Base-by-base conservation (phyloP, 2,797 vertebrate genomes). In the Scarus forsteni region DNA sequence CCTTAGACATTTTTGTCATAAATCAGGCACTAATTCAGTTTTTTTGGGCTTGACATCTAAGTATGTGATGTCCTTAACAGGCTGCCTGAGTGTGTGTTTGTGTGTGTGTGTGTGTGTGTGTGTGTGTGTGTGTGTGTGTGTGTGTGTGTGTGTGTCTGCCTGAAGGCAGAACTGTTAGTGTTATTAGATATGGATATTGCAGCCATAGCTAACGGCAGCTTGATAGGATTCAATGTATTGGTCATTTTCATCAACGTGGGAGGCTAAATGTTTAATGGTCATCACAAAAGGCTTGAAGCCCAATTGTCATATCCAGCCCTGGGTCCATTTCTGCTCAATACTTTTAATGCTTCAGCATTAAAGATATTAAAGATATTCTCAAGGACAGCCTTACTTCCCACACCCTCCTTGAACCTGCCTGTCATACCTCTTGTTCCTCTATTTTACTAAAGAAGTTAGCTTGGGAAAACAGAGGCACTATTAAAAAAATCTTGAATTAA, bases 111-210 rank as follows among this genome's bases (percentile, higher is more conserved):
- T 35, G 63, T 52, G 59, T 14, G 52, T 19, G 60, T 40, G 64
- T 14, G 57, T 9, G 55, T 57, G 46, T 48, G 39, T 18, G 16
- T n/a, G 43, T 35, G n/a, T n/a, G n/a, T n/a, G n/a, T n/a, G n/a
- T n/a, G n/a, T n/a, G n/a, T n/a, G 35, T 51, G 58, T 40, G 40
- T 35, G 13, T 35, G 42, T 54, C 44, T 42, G 79, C 77, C 84
- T 70, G 42, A 44, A 72, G 89, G 81, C 73, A 59, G 70, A 78
- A 80, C 62, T 77, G 27, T 76, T 69, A 88, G 78, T 82, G 83
- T 83, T 81, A 90, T 88, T 89, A 90, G 85, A 81, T 48, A 66
- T 64, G 72, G 79, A 85, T 87, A 88, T 88, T 88, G 87, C 77
- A 70, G 81, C 70, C 66, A 83, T 88, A 78, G 80, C 87, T 90